These are phyloP conservation scores for Malurus leucopterus DNA, from an alignment of 2,797 vertebrate genomes.

Conservation along the genomic window DNA sequence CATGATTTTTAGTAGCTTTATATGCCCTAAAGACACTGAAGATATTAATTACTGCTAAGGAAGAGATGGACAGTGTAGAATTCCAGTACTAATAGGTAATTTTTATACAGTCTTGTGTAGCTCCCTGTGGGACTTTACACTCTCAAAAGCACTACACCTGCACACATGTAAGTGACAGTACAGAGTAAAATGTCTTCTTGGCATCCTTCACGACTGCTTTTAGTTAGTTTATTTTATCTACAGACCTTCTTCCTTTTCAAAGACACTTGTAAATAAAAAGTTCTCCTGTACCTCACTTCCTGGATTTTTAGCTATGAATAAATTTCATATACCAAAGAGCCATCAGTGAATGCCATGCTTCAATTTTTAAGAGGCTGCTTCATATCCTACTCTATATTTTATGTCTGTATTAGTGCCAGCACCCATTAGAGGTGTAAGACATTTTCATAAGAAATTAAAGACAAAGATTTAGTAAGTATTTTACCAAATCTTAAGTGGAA, in stretches of 20 bases:
- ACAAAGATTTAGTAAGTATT: slow-evolving; percentile 1
- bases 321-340: background rate
- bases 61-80: background rate
- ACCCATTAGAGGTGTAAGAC: background rate
- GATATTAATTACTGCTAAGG: background rate
- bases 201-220: background rate
- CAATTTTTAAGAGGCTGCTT: background rate
- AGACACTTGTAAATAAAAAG: background rate
- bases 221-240: background rate
- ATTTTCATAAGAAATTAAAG: background rate
- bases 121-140: background rate
- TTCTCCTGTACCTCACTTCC: background rate
- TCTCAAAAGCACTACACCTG: background rate
- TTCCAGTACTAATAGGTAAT: background rate
- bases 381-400: background rate
- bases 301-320: background rate
- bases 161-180: rapidly evolving
- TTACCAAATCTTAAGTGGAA: background rate
- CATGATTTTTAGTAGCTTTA: background rate
- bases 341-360: background rate
- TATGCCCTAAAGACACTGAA: background rate
- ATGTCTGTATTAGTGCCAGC: background rate
- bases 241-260: background rate
- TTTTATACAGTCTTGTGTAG: background rate
- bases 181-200: background rate